These are phyloP conservation scores for Caracal caracal DNA, from an alignment of 2,113 vertebrate genomes.

Conservation along the genomic window DNA sequence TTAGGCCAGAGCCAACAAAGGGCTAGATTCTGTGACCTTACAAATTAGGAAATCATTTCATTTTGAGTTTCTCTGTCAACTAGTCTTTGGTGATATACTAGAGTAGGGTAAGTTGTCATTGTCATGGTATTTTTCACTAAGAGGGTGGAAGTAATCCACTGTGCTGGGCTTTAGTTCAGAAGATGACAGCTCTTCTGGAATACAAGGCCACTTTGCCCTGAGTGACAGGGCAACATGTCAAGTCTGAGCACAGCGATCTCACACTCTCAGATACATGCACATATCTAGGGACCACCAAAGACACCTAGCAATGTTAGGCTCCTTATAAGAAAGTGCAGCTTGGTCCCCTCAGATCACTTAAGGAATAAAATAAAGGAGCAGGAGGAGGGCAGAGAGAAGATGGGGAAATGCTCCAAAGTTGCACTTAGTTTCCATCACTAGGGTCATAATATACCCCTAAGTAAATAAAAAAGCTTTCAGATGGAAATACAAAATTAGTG, in stretches of 20 bases:
- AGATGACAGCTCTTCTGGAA: not conserved
- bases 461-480: conserved; percentile 58
- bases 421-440: conserved; percentile 63
- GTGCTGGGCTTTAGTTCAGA: not conserved
- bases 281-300: conserved; percentile 38
- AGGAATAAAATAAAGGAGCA: conserved; percentile 22
- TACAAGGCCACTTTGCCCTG: not conserved
- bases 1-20: not conserved
- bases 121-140: conserved; percentile 18
- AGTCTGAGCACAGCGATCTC: not conserved
- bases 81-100: not conserved
- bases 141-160: not conserved
- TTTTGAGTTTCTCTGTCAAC: conserved; percentile 9
- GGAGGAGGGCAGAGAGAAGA: not conserved
- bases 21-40: not conserved
- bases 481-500: conserved; percentile 60
- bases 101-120: not conserved
- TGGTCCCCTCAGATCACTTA: conserved; percentile 58
- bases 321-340: conserved; percentile 54
- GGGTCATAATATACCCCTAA: conserved; percentile 61
- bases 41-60: not conserved
- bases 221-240: not conserved
- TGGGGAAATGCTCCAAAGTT: conserved; percentile 31
- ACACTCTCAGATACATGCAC: conserved; percentile 13
- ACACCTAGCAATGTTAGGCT: conserved; percentile 23